Conservation (phyloP, 2,113 vertebrate species). For the Hippolais icterina region DNA sequence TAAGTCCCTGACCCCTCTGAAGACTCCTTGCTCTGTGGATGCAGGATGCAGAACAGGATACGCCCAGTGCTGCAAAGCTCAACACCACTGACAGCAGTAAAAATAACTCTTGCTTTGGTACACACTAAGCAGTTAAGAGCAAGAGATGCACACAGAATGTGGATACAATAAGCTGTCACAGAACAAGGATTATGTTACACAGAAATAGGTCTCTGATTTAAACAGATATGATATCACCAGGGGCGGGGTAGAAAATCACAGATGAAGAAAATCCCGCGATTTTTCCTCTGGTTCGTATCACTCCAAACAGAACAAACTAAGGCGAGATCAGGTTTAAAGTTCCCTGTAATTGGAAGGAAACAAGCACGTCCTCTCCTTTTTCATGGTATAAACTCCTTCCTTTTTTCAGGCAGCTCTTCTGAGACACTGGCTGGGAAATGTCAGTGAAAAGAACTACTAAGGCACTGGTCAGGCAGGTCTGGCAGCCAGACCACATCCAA, state of each 20-base stretch:
- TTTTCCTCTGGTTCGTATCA: not conserved
- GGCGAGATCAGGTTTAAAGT: not conserved
- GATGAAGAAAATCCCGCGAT: accelerated
- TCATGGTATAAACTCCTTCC: not conserved
- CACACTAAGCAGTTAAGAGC: not conserved
- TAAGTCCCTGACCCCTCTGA: not conserved
- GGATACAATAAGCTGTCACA: not conserved
- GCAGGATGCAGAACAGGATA: not conserved
- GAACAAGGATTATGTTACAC: not conserved
- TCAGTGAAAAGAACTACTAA: not conserved
- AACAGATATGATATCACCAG: not conserved
- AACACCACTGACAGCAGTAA: not conserved
- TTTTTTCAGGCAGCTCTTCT: not conserved
- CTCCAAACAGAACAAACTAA: not conserved
- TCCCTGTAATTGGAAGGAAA: not conserved
- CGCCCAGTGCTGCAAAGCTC: not conserved
- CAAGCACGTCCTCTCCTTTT: not conserved
- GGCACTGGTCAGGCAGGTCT: not conserved
- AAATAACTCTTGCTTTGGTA: not conserved
- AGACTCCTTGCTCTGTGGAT: not conserved
- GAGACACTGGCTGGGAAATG: not conserved
- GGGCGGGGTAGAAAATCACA: not conserved
- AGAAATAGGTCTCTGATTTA: not conserved
- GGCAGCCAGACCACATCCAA: not conserved
- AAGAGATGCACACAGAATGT: not conserved